These are phyloP conservation scores for Sarcophaga caerulescens DNA, from an alignment of 2,888 invertebrate species.

Conservation along the genomic window DNA sequence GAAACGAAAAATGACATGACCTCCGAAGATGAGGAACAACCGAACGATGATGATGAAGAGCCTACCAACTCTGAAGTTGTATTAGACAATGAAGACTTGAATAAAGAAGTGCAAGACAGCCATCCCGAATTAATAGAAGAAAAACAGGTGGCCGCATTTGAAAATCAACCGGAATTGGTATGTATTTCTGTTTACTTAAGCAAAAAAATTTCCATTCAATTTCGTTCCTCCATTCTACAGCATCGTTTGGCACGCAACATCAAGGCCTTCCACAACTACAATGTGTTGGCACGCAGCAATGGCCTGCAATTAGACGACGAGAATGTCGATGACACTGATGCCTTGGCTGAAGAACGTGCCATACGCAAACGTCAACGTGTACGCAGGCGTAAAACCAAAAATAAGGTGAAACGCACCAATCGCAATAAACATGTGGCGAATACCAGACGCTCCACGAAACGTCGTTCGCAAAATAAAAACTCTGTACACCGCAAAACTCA, in stretches of 20 bases:
- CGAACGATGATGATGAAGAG: not conserved
- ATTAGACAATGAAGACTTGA: not conserved
- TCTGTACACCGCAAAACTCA: constrained; percentile 25
- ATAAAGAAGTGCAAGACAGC: not conserved
- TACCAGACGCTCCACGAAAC: constrained; percentile 30
- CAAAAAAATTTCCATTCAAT: no score
- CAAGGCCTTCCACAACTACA: constrained; percentile 60
- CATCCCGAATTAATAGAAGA: constrained; percentile 32
- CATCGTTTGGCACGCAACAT: constrained; percentile 68
- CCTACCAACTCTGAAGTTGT: not conserved
- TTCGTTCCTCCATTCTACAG: constrained; percentile 15
- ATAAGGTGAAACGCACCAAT: constrained; percentile 55
- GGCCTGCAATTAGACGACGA: constrained; percentile 4
- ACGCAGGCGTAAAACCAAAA: constrained; percentile 66
- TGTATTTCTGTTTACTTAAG: not conserved
- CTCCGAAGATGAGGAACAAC: constrained; percentile 6
- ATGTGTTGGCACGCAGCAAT: constrained; percentile 28
- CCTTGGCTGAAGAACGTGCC: constrained; percentile 69
- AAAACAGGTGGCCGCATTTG: constrained; percentile 44
- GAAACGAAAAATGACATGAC: constrained; percentile 8
- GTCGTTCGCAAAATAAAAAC: constrained; percentile 36
- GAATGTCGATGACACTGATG: constrained; percentile 44
- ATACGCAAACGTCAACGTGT: constrained; percentile 70
- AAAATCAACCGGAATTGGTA: constrained; percentile 65
- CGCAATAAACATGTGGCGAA: constrained; percentile 62